These are phyloP conservation scores for Charadrius vociferus DNA, from an alignment of 2,113 vertebrate genomes.

Conservation along the genomic window DNA sequence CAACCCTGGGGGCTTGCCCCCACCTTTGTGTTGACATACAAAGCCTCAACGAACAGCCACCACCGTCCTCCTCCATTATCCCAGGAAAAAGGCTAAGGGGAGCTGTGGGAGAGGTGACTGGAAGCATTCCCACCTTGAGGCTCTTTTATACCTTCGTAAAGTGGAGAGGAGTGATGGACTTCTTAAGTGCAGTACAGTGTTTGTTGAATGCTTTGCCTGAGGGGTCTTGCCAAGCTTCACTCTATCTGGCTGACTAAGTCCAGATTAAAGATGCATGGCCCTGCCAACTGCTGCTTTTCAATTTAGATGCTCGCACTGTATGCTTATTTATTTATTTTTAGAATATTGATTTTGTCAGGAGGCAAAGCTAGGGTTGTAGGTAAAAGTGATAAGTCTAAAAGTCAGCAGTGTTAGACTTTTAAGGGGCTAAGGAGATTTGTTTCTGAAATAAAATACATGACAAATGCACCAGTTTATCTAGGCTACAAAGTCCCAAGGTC, in stretches of 20 bases:
- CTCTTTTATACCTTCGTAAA: background rate
- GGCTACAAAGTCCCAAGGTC: background rate
- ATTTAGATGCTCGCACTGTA: background rate
- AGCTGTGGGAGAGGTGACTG: background rate
- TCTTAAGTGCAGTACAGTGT: background rate
- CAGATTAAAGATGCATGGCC: slow-evolving; percentile 26
- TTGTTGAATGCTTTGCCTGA: background rate
- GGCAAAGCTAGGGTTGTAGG: background rate
- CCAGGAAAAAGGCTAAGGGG: background rate
- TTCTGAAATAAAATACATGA: background rate
- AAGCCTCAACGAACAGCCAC: background rate
- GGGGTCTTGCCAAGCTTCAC: background rate
- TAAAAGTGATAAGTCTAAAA: background rate
- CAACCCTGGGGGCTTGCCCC: background rate
- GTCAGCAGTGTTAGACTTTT: background rate
- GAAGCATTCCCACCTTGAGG: background rate
- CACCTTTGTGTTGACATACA: background rate
- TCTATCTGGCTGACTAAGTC: slow-evolving; percentile 36
- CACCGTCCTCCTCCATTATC: background rate
- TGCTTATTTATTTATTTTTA: slow-evolving; percentile 45
- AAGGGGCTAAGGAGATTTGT: background rate
- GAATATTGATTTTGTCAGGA: slow-evolving; percentile 42
- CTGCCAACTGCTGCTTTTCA: background rate
- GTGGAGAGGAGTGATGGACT: background rate
- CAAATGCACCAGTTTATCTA: background rate